Percentiles rank a stretch among this genome's conserved stretches.
phyloP scores from a whole-genome alignment of 2,113 vertebrate genomes.

The Dermatemys mawii region DNA sequence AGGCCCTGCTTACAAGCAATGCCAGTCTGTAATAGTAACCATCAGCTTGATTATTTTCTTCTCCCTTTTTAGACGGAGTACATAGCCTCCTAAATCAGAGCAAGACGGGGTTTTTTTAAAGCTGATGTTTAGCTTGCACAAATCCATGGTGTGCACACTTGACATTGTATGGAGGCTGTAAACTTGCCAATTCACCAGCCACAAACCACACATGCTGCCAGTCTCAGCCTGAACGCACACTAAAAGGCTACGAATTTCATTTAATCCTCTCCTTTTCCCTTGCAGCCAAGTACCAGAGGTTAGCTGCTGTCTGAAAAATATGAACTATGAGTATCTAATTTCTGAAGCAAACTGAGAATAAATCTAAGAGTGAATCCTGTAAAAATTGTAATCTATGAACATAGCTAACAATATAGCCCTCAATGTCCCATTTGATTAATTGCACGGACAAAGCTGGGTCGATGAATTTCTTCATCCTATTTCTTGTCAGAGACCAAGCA shows the following conservation, averaged over 20 bases:
- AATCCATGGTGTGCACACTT: not conserved
- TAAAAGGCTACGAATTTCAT: conserved; percentile 52
- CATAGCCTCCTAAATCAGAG: not conserved
- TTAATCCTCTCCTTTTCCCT: conserved; percentile 12
- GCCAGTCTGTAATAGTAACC: not conserved
- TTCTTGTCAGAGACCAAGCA: conserved; percentile 38
- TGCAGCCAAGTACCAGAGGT: not conserved
- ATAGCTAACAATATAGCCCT: not conserved
- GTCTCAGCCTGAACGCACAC: not conserved
- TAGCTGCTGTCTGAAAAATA: conserved; percentile 13
- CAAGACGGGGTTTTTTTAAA: fast-evolving
- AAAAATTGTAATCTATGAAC: not conserved
- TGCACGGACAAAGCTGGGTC: not conserved
- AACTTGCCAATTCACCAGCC: conserved; percentile 51
- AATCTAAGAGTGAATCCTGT: not conserved
- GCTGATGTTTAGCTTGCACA: conserved; percentile 13
- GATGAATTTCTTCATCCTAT: conserved; percentile 5
- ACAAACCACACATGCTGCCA: conserved; percentile 49
- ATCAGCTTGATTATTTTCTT: not conserved
- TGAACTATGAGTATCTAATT: not conserved
- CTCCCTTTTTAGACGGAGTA: not conserved
- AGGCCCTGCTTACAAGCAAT: not conserved
- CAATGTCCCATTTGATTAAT: not conserved
- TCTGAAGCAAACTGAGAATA: not conserved
- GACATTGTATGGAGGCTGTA: conserved; percentile 28